Evolutionary conservation across 2,113 vertebrate genomes (phyloP), one percentile per base, ranked within the genome.

Genomic region (Sterna hirundo): DNA sequence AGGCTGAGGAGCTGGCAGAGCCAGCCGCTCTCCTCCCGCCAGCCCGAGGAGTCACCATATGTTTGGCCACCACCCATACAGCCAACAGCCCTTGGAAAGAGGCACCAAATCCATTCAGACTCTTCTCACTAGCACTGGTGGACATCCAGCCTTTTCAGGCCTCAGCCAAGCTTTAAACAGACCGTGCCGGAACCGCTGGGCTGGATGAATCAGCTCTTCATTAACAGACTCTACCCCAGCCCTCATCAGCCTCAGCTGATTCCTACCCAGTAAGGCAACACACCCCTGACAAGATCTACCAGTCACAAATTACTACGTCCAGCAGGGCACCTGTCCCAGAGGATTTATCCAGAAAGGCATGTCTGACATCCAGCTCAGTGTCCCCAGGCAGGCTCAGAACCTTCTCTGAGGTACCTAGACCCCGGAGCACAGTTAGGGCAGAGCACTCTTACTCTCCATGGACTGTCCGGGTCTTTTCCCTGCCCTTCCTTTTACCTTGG

Each of bases 21-120:
- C 55, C 40, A 77, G 62, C 72, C 32, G 2, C 65, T 61, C 44
- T 74, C 1, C 0, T 68, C 62, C 54, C 6, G 0, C 62, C 92
- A 92, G 84, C 76, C 85, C 5, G 1, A 80, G 69, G 36, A 57
- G 47, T 71, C 77, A 70, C 92, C 86, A 51, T 91, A 70, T 82
- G 84, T 95, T 94, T 95, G 91, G 94, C 93, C 92, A 76, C 68
- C 51, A 91, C 82, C 62, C 93, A 69, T 44, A 23, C 62, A 88
- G 81, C 49, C 87, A 72, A 54, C 42, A 91, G 66, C 36, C 77
- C 62, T 91, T 79, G 92, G 84, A 93, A 95, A 40, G 30, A 95
- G 70, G 49, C 66, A 91, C 7, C 25, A 11, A 62, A 90, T 57
- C 55, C 51, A 69, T 44, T 87, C 72, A 58, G 60, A 36, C 23